phyloP scores from a whole-genome alignment of 1,140 invertebrate species.

The Papilio glaucus region DNA sequence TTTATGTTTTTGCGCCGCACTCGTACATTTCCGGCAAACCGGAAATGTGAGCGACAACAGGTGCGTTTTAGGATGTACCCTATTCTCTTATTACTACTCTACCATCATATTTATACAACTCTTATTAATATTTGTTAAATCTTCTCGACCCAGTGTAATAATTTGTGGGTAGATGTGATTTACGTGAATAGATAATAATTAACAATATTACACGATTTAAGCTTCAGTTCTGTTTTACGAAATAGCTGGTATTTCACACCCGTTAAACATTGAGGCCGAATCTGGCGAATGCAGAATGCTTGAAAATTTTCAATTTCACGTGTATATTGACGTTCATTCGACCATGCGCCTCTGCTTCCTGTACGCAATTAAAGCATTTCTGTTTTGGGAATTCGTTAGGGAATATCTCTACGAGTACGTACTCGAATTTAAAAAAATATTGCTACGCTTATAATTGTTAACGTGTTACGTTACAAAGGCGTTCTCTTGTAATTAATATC shows the following conservation, averaged over 20 bases:
- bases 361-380: slow-evolving; percentile 34
- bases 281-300: slow-evolving; percentile 26
- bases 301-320: slow-evolving; percentile 39
- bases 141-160: too few relatives aligned
- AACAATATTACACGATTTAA: not conserved
- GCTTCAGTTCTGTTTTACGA: not conserved
- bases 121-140: too few relatives aligned
- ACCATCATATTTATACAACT: too few relatives aligned
- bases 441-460: not conserved
- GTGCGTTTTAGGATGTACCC: too few relatives aligned
- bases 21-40: too few relatives aligned
- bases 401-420: slow-evolving; percentile 7
- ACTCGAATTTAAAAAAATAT: not conserved
- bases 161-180: too few relatives aligned
- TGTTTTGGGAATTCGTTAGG: slow-evolving; percentile 28
- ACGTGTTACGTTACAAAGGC: not conserved
- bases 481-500: not conserved
- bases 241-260: slow-evolving; percentile 4
- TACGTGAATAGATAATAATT: too few relatives aligned
- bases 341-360: slow-evolving; percentile 28
- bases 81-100: too few relatives aligned
- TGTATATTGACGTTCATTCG: slow-evolving; percentile 39
- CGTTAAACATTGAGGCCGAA: slow-evolving; percentile 31
- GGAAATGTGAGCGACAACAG: too few relatives aligned
- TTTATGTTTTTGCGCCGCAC: too few relatives aligned